These are phyloP conservation scores for Drosophila borealis DNA, from an alignment of 2,888 invertebrate species.

Conservation along the genomic window DNA sequence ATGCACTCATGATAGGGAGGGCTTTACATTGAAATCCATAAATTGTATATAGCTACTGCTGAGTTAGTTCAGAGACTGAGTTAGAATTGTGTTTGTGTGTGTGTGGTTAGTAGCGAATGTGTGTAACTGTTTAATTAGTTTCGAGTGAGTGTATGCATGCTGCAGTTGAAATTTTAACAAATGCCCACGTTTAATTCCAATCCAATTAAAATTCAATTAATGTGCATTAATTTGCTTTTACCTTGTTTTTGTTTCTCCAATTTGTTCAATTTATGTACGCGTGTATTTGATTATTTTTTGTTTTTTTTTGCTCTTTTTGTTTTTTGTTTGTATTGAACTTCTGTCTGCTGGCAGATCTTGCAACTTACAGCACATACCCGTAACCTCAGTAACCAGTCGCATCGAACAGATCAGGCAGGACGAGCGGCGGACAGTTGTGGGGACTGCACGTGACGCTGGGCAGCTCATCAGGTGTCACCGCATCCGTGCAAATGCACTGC, in stretches of 20 bases:
- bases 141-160: constrained; percentile 33
- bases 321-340: background rate
- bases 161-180: constrained; percentile 54
- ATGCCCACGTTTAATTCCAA: constrained; percentile 27
- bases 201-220: constrained; percentile 50
- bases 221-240: constrained; percentile 12
- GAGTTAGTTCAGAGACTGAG: constrained; percentile 52
- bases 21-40: constrained; percentile 78
- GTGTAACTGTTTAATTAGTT: constrained; percentile 39
- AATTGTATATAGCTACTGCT: constrained; percentile 60
- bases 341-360: constrained; percentile 9
- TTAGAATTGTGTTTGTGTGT: constrained; percentile 14
- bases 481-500: constrained; percentile 88
- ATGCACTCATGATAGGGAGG: constrained; percentile 65
- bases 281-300: background rate
- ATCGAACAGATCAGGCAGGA: constrained; percentile 84
- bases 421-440: constrained; percentile 85
- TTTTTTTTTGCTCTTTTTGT: background rate
- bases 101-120: constrained; percentile 6
- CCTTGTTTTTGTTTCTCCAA: constrained; percentile 2
- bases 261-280: background rate
- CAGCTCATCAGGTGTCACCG: constrained; percentile 84
- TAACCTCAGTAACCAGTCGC: constrained; percentile 85
- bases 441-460: constrained; percentile 85
- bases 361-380: constrained; percentile 76